Conservation (phyloP, 1,140 invertebrate genomes). For the Saccostrea echinata region DNA sequence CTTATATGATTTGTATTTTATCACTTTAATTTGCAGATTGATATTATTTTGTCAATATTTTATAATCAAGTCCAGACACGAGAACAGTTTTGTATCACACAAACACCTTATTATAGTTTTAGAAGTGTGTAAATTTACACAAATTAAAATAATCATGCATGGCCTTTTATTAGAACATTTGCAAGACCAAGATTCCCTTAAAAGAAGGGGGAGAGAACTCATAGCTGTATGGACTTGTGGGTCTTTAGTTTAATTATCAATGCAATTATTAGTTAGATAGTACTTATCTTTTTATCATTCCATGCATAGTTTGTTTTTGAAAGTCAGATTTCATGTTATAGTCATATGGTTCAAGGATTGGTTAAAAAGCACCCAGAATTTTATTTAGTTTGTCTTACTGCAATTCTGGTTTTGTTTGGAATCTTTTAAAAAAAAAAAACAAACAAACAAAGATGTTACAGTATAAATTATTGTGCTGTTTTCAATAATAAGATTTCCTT, state of each 20-base stretch:
- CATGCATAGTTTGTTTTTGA: neutral
- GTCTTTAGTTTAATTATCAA: neutral
- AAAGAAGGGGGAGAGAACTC: neutral
- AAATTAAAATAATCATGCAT: neutral
- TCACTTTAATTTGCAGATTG: constrained; percentile 5
- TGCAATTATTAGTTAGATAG: neutral
- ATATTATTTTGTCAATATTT: constrained; percentile 18
- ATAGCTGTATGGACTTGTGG: neutral
- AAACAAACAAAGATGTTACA: no score
- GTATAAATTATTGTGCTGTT: no score
- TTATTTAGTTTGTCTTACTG: no score
- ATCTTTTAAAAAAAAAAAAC: no score
- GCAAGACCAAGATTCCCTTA: neutral
- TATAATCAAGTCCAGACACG: constrained; percentile 1
- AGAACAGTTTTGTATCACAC: neutral
- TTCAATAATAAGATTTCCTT: no score
- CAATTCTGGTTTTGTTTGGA: no score
- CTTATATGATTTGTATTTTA: neutral
- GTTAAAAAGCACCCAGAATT: no score
- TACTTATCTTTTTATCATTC: neutral
- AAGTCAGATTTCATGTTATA: neutral
- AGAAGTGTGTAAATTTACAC: neutral
- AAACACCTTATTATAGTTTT: neutral
- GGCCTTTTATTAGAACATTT: neutral
- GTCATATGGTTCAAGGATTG: no score